Percentiles rank a stretch among this genome's conserved stretches.
Conservation (phyloP, 2,113 vertebrate species). For the Siphamia tubifer region DNA sequence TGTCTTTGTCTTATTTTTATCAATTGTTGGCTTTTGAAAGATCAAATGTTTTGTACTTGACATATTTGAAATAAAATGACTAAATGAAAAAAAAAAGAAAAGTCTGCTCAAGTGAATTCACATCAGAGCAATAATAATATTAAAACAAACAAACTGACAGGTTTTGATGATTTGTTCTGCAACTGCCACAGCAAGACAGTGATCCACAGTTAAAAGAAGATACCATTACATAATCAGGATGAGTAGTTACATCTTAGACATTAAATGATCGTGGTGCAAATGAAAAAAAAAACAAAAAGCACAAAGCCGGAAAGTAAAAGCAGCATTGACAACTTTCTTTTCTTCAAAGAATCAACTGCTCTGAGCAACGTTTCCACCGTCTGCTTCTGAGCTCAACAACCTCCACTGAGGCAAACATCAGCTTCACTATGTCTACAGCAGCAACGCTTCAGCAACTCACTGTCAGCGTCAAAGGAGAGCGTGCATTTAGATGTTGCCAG, state of each 20-base stretch:
- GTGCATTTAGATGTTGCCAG: neutral
- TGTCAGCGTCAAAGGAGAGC: neutral
- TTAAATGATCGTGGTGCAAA: neutral
- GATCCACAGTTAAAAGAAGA: no score
- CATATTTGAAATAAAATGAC: no score
- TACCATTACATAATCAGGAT: no score
- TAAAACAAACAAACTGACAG: neutral
- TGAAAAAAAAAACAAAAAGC: neutral
- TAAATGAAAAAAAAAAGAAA: no score
- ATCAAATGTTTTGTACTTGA: no score
- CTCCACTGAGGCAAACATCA: constrained; percentile 23
- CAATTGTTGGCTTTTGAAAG: no score
- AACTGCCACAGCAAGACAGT: neutral
- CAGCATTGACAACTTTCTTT: constrained; percentile 1
- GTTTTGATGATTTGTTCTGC: neutral
- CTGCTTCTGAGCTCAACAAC: constrained; percentile 16
- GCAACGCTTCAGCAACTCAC: constrained; percentile 2
- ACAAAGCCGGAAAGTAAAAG: constrained; percentile 23
- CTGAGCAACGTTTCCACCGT: constrained; percentile 7
- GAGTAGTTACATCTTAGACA: neutral
- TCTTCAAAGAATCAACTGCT: constrained; percentile 37
- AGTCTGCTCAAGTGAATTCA: neutral
- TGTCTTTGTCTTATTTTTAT: no score
- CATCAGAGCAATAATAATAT: neutral
- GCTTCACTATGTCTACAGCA: neutral